Conservation (phyloP, 2,888 invertebrate species). For the Acrobasis repandana region DNA sequence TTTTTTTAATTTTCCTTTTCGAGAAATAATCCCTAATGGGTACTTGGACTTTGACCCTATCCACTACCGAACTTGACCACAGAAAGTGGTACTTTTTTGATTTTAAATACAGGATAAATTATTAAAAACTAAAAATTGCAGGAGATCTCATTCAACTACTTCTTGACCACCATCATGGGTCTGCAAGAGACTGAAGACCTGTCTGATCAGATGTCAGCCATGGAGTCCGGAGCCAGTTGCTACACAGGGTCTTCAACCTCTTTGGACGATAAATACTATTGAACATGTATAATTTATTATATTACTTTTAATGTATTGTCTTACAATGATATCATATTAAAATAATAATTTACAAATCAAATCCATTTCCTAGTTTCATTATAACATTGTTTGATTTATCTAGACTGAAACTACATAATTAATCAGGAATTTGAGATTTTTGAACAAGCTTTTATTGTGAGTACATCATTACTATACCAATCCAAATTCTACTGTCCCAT, state of each 20-base stretch:
- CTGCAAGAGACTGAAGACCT: conserved; percentile 64
- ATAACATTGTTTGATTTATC: too few relatives aligned
- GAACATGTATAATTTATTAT: conserved; percentile 23
- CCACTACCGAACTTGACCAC: too few relatives aligned
- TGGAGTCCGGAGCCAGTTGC: conserved; percentile 43
- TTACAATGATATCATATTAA: conserved; percentile 2
- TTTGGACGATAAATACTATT: conserved; percentile 40
- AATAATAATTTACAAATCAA: conserved; percentile 23
- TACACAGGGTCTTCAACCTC: conserved; percentile 33
- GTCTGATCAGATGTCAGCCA: conserved; percentile 48
- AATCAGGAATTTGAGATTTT: too few relatives aligned
- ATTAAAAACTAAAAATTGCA: conserved; percentile 35
- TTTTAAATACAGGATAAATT: too few relatives aligned
- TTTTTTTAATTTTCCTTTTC: too few relatives aligned
- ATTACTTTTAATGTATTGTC: conserved; percentile 1
- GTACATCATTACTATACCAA: too few relatives aligned
- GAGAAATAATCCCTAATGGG: too few relatives aligned
- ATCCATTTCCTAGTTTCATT: conserved; percentile 1
- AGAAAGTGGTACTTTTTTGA: too few relatives aligned
- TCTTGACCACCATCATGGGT: conserved; percentile 76
- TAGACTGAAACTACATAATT: too few relatives aligned
- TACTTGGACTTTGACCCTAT: too few relatives aligned
- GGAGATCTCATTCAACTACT: conserved; percentile 66
- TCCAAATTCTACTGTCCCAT: too few relatives aligned
- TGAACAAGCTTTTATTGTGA: too few relatives aligned